Percentiles rank a stretch among this genome's conserved stretches.
Evolutionary conservation across 1,140 invertebrate genomes (phyloP).

Genomic region (Elysia chlorotica): DNA sequence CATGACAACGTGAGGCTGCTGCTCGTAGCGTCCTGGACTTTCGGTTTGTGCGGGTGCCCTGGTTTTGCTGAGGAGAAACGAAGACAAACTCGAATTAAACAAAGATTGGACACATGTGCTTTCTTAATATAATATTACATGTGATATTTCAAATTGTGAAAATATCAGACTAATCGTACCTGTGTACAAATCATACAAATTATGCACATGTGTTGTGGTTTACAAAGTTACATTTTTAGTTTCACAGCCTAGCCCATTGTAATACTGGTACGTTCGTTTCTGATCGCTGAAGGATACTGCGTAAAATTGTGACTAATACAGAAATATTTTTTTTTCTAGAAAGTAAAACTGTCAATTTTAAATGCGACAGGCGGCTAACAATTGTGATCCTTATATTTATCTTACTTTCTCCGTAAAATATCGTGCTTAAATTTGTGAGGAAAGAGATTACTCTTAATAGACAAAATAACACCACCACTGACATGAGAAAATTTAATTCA

Average conservation of each 20-base stretch:
- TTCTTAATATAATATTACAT: no score
- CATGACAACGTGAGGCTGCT: conserved; percentile 46
- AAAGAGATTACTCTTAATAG: not conserved
- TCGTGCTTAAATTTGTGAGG: not conserved
- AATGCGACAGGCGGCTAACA: no score
- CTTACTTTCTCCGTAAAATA: no score
- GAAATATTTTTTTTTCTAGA: not conserved
- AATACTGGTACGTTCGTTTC: no score
- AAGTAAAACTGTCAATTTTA: not conserved
- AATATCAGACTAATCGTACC: no score
- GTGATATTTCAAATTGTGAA: no score
- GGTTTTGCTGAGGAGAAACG: conserved; percentile 49
- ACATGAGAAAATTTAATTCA: not conserved
- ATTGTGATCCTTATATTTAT: no score
- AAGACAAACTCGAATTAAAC: not conserved
- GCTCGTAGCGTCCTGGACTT: conserved; percentile 39
- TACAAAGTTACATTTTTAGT: not conserved
- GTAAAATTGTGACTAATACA: not conserved
- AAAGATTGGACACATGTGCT: not conserved
- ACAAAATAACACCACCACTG: not conserved
- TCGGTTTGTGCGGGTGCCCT: conserved; percentile 38
- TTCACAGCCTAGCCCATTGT: not conserved
- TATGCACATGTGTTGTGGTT: no score
- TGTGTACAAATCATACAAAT: no score
- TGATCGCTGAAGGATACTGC: no score